Base-by-base conservation (phyloP, 2,797 vertebrate species). In the Lacerta bilineata region DNA sequence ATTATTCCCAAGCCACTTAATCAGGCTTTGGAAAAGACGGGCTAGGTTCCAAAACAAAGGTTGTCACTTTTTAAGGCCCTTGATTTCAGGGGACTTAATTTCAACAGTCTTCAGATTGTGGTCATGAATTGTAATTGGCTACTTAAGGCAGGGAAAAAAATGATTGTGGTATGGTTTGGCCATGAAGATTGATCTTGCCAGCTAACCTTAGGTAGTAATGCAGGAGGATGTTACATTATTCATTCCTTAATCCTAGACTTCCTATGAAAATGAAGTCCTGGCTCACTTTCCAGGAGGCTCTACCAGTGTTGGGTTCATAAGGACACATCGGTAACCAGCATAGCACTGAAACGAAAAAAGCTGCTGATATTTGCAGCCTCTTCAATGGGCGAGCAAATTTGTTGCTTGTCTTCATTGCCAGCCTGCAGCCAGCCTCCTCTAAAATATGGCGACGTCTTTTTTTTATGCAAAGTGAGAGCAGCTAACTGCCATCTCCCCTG, bases 21-120 rank as follows among this genome's bases (percentile, higher is more conserved):
- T 55, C 50, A 55, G 79, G 5, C 36, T 66, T 81, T 81, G 41
- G n/a, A 29, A 27, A 81, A 66, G 23, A 15, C 61, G 41, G 8
- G 29, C 66, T 46, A 20, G 18, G 17, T 9, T 83, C 17, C 13
- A 15, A 61, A 20, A 13, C 55, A 80, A 64, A 39, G 20, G 5
- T 25, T 27, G 79, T 33, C 20, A 39, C 9, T 13, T 20, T 11
- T 80, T 80, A 64, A 69, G 18, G 29, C 17, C 17, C 50, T 71
- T 69, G 68, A 71, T 83, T 83, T 72, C 66, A 50, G 43, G 50
- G 82, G 29, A 9, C 82, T 83, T 71, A 50, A 81, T 81, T 83
- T 23, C 68, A 83, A n/a, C 68, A 71, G 29, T 50, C 43, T 83
- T 18, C 29, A 33, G 4, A 13, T 50, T 71, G 41, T 83, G 41